Base-by-base conservation (phyloP, 2,888 invertebrate genomes). In the Amphipoea oculea region DNA sequence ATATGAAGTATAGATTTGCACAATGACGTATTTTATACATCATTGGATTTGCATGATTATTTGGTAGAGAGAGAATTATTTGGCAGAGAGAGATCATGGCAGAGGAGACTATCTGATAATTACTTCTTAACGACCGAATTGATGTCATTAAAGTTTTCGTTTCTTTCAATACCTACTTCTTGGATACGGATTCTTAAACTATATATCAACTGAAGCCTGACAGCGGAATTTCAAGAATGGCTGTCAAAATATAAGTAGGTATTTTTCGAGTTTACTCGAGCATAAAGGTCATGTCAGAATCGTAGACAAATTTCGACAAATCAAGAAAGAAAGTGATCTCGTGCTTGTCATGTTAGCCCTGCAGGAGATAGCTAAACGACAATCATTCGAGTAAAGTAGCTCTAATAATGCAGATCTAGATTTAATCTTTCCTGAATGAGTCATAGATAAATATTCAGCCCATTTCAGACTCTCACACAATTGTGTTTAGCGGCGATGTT, bases 401-500 rank as follows among this genome's bases (percentile, higher is more conserved):
- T 70, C 4, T 9, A 29, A n/a, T 7, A 76, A 20, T 57, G 9
- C 5, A 36, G 51, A 12, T 2, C n/a, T 14, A 62, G 17, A 40
- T 62, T 29, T n/a, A 66, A 54, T 36, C 14, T 11, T n/a, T n/a
- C 9, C 40, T 40, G 23, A 72, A 65, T 54, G 11, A 40, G 20
- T 20, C 6, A n/a, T 62, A 40, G 62, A 71, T 17, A 20, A 71
- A 62, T n/a, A 62, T n/a, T 71, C 51, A 36, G 70, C 23, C 36
- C 40, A 20, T 20, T 12, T 12, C 2, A 5, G 29, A 73, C 60
- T 69, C 40, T 42, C 71, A 17, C 79, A 66, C 74, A 70, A 75
- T 73, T 71, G 83, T 81, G 76, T 86, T 82, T 74, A 84, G 73
- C 76, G 57, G 81, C 74, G 63, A 67, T 90, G 81, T 87, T 85